Conservation (phyloP, 2,113 vertebrate species). For the Zapornia atra region DNA sequence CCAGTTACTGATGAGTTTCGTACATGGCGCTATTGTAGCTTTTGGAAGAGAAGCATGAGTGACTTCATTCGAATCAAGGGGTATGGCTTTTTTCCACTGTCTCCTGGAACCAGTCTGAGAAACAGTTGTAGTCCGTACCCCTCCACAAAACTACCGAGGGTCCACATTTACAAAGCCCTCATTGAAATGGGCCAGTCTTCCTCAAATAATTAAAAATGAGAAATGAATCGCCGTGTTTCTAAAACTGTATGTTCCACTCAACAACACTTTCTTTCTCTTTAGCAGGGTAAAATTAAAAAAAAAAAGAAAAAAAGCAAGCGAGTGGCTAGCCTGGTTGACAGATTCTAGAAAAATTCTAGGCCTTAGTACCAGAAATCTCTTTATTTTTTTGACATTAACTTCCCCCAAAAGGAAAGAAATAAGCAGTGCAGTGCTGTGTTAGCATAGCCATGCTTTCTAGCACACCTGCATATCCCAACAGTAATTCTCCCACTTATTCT, state of each 20-base stretch:
- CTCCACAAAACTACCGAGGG: not conserved
- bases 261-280: not conserved
- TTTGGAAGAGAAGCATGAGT: constrained; percentile 59
- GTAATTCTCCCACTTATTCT: not conserved
- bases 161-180: not conserved
- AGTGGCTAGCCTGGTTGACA: not conserved
- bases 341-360: not conserved
- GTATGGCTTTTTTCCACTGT: constrained; percentile 26
- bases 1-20: constrained; percentile 58
- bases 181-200: constrained; percentile 6
- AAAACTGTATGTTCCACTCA: not conserved
- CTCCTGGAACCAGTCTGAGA: constrained; percentile 25
- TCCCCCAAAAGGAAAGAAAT: not conserved
- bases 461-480: not conserved
- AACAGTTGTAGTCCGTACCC: not conserved
- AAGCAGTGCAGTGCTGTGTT: not conserved
- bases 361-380: not conserved
- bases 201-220: constrained; percentile 4
- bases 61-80: constrained; percentile 47
- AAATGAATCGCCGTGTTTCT: not conserved
- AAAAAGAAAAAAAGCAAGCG: not conserved
- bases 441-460: not conserved
- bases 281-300: not conserved
- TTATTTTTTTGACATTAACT: not conserved
- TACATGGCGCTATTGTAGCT: constrained; percentile 57